Evolutionary conservation across 2,797 vertebrate species (phyloP), one percentile per base, ranked within the genome.

Genomic region (Acrossocheilus fasciatus): DNA sequence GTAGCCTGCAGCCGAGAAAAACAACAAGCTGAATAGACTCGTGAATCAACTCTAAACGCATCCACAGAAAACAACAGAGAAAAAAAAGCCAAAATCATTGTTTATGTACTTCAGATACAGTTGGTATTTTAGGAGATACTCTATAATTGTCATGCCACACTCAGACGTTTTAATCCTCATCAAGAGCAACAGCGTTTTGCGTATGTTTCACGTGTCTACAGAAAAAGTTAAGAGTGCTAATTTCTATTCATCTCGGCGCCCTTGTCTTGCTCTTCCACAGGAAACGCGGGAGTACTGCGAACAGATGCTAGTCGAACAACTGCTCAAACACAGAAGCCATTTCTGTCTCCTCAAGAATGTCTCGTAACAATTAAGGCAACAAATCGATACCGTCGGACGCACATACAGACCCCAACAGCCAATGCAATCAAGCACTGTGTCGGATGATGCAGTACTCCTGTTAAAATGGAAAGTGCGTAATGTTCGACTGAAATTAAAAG

Each of bases 161-260:
- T 85, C 89, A 36, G 52, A 59, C 7, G 2, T 66, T 88, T 73
- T 86, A 34, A 11, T 39, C 23, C n/a, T 20, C 47, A 41, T 62
- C 59, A 26, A 86, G 12, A 9, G 81, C 80, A 80, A 77, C 26
- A 11, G 17, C 39, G 50, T 80, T 68, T 68, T 89, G 23, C 57
- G 87, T 92, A 94, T 94, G 93, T 92, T 87, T 92, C 90, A 89
- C 34, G 91, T 85, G 84, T 88, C 90, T 91, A 89, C 90, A 92
- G 75, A 77, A 93, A 94, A 45, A 6, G 57, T 39, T 43, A 92
- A 92, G 94, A 93, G 91, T 91, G 92, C 92, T 91, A 92, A 93
- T 95, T 94, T 95, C 93, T 93, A 95, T 95, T 95, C 94, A 94
- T 94, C 94, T 95, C 92, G 92, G 92, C 93, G 88, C 91, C 74